Evolutionary conservation across 2,888 invertebrate species (phyloP).

Genomic region (Andrena flavipes): DNA sequence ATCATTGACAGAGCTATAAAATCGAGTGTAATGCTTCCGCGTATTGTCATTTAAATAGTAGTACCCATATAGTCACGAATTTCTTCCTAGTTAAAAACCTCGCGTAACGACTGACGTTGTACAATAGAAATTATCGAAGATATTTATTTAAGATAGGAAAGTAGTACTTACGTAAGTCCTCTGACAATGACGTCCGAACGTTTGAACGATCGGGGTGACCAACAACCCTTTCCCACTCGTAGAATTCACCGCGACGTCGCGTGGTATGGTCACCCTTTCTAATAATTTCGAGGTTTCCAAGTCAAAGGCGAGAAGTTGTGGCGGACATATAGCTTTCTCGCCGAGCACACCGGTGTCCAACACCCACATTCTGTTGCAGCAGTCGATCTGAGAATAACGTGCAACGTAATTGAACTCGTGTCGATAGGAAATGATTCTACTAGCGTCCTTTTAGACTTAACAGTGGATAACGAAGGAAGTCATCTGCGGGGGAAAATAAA

Average conservation of each 20-base stretch:
- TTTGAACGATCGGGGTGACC: slow-evolving; percentile 73
- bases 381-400: slow-evolving; percentile 87
- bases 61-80: not conserved
- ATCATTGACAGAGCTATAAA: no score
- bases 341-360: slow-evolving; percentile 89
- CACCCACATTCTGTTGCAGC: slow-evolving; percentile 90
- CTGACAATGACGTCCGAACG: slow-evolving; percentile 52
- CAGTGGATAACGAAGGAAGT: no score
- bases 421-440: not conserved
- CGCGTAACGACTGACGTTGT: not conserved
- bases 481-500: no score
- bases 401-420: not conserved
- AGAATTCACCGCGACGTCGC: slow-evolving; percentile 55
- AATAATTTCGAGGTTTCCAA: slow-evolving; percentile 85
- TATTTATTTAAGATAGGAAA: no score
- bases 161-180: slow-evolving; percentile 62
- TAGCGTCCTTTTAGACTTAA: no score
- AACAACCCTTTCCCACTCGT: slow-evolving; percentile 63
- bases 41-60: no score
- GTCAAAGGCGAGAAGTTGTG: slow-evolving; percentile 91
- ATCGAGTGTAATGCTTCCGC: no score
- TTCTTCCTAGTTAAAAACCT: not conserved
- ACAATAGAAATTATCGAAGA: no score
- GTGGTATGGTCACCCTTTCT: slow-evolving; percentile 67
- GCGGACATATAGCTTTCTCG: slow-evolving; percentile 87